These are phyloP conservation scores for Gibbula magus DNA, from an alignment of 2,888 invertebrate genomes.

Conservation along the genomic window DNA sequence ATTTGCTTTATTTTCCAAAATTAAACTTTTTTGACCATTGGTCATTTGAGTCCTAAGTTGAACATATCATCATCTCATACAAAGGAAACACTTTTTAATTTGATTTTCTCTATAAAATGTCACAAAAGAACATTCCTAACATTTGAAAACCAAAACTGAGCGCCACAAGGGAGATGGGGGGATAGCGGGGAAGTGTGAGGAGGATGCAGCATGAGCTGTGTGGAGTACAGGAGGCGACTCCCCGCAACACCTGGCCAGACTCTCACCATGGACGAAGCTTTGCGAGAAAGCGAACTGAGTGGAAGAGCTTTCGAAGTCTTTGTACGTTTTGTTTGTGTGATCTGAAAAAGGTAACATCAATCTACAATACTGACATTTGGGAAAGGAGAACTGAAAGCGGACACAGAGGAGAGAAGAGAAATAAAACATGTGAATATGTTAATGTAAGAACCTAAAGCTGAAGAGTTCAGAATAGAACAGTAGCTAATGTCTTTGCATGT, in stretches of 20 bases:
- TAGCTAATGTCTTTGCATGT: too few relatives aligned
- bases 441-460: not conserved
- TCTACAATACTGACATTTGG: not conserved
- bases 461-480: not conserved
- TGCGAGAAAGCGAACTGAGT: slow-evolving; percentile 69
- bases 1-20: too few relatives aligned
- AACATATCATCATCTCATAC: too few relatives aligned
- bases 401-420: not conserved
- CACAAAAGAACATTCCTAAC: too few relatives aligned
- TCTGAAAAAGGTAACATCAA: slow-evolving; percentile 42
- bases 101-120: too few relatives aligned
- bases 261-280: slow-evolving; percentile 69
- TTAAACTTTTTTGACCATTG: too few relatives aligned
- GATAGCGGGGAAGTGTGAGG: not conserved
- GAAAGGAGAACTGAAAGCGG: not conserved
- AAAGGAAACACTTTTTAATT: too few relatives aligned
- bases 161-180: not conserved
- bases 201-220: not conserved
- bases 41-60: too few relatives aligned
- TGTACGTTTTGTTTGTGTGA: slow-evolving; percentile 58
- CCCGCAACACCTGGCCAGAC: not conserved
- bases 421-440: not conserved
- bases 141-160: not conserved
- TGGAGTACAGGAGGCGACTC: not conserved
- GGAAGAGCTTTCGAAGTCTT: slow-evolving; percentile 67